Evolutionary conservation across 2,113 vertebrate genomes (phyloP), one percentile per base, ranked within the genome.

Genomic region (Pomatostomus ruficeps): DNA sequence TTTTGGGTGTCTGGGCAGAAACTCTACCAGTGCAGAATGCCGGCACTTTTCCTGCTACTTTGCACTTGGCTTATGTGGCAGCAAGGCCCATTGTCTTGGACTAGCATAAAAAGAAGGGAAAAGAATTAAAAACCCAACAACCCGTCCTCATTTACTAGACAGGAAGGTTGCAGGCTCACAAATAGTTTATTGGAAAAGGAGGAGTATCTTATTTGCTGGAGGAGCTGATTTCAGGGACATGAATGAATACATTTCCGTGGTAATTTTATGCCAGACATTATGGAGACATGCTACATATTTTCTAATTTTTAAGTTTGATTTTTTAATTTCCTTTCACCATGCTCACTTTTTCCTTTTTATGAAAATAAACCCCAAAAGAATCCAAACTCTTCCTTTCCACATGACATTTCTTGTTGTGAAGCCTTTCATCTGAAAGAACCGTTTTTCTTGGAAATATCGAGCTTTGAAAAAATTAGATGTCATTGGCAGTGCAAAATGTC

Each of bases 391-490:
- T 88, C 48, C 48, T 75, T 91, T 59, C 71, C 65, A 74, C 52
- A 48, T 72, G 95, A 86, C 82, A 95, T 78, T 86, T 92, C 59
- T 84, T 93, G 74, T 89, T 77, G 65, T 75, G 75, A 68, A 93
- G 72, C 43, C 95, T 97, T 95, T 96, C 75, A 95, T 95, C 93
- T 94, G 85, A 83, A 83, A 93, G 43, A 84, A 42, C n/a, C 24
- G 20, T 86, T 95, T 95, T 92, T 93, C 93, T 96, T 94, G 90
- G 93, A 97, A 93, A 84, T 45, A 63, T 94, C 7, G 2, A 92
- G 68, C 82, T 95, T 96, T 96, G 94, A 94, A 95, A 96, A 95
- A 93, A 84, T 62, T 33, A 85, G 49, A 73, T 86, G 82, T 90
- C 91, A 74, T 31, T 90, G 67, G 31, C 74, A 83, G 28, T 74